Percentiles rank a stretch among this genome's conserved stretches.
These are phyloP conservation scores for Trichopria drosophilae DNA, from an alignment of 2,888 invertebrate genomes.

Conservation along the genomic window DNA sequence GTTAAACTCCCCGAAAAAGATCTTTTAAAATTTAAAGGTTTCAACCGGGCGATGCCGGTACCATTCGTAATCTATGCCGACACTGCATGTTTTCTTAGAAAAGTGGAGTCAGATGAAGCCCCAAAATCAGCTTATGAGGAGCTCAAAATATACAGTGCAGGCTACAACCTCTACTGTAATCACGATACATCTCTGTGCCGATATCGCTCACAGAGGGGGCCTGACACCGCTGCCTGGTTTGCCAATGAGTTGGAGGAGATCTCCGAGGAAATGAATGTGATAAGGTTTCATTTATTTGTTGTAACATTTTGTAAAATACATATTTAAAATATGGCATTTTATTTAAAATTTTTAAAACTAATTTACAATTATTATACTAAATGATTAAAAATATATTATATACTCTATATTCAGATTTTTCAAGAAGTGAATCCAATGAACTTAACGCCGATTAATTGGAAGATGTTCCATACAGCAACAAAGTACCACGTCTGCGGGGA, in stretches of 20 bases:
- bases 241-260: conserved; percentile 6
- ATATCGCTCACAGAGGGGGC: conserved; percentile 7
- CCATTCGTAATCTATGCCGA: conserved; percentile 26
- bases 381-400: no score
- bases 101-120: neutral
- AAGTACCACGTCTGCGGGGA: conserved; percentile 28
- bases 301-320: no score
- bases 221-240: conserved; percentile 17
- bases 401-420: no score
- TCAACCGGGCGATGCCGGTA: no score
- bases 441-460: neutral
- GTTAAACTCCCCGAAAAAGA: no score
- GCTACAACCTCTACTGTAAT: conserved; percentile 37
- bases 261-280: neutral
- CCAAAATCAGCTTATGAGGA: conserved; percentile 5
- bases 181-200: conserved; percentile 31
- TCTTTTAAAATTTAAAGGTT: no score
- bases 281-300: no score
- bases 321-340: no score
- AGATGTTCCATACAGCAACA: neutral
- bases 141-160: conserved; percentile 35
- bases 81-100: conserved; percentile 23
- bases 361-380: no score
- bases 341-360: no score
- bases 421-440: neutral